These are phyloP conservation scores for Calameuta pallipes DNA, from an alignment of 2,888 invertebrate genomes.

Conservation along the genomic window DNA sequence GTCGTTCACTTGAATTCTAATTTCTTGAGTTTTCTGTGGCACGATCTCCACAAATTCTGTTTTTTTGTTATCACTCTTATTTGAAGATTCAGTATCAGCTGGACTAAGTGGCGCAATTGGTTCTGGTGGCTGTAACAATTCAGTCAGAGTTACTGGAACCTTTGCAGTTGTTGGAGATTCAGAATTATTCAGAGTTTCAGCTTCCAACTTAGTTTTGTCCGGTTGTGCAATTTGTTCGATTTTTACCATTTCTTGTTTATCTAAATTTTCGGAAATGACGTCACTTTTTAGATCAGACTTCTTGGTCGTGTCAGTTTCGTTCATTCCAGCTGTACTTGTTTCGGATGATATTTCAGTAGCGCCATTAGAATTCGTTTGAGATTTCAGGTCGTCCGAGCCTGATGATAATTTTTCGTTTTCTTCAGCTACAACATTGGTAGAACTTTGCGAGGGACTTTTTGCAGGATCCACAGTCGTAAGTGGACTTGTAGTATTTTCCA, in stretches of 20 bases:
- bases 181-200: neutral
- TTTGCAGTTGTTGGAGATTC: neutral
- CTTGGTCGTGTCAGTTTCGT: neutral
- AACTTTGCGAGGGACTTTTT: neutral
- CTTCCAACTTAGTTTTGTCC: neutral
- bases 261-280: neutral
- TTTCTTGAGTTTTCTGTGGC: conserved; percentile 24
- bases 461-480: neutral
- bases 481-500: neutral
- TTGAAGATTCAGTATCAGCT: neutral
- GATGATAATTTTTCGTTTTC: neutral
- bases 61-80: neutral
- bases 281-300: neutral
- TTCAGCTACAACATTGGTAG: neutral
- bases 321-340: neutral
- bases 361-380: neutral
- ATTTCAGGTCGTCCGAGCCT: neutral
- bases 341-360: neutral
- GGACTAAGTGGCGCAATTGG: conserved; percentile 3
- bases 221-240: neutral
- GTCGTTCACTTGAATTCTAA: conserved; percentile 38
- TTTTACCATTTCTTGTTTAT: neutral
- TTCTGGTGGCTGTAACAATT: conserved; percentile 1
- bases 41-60: neutral
- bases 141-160: neutral